These are phyloP conservation scores for Noturus placidus DNA, from an alignment of 2,113 vertebrate genomes.

Conservation along the genomic window DNA sequence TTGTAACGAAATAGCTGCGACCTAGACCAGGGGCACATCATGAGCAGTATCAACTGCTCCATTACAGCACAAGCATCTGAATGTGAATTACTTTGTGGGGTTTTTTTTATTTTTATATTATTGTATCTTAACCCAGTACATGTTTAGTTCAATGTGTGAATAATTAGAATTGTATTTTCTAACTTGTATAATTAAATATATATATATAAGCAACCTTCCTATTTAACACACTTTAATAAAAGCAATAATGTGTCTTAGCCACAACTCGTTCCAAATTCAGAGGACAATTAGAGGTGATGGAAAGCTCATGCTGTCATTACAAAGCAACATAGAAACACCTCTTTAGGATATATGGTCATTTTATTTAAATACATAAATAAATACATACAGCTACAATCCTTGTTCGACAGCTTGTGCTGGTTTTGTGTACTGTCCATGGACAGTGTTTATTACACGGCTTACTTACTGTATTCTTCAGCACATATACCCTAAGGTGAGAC, in stretches of 20 bases:
- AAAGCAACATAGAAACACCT: neutral
- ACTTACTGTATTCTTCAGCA: neutral
- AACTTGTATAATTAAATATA: neutral
- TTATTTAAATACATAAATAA: neutral
- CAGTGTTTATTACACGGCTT: neutral
- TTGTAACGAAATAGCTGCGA: neutral
- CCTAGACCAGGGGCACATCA: neutral
- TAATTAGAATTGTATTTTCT: neutral
- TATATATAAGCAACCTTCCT: neutral
- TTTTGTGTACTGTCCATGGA: neutral
- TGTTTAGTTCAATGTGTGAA: neutral
- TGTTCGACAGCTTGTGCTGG: neutral
- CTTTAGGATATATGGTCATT: neutral
- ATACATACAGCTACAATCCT: neutral
- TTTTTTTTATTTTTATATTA: too few species aligned
- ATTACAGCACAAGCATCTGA: neutral
- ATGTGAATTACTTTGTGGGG: neutral
- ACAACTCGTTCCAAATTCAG: neutral
- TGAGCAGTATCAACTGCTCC: neutral
- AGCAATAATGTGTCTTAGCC: neutral
- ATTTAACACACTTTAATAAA: neutral
- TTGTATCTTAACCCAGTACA: neutral
- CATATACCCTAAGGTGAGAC: conserved; percentile 63
- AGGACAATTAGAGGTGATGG: neutral
- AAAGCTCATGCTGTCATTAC: neutral